A percentile compares a stretch with the other conserved stretches of the same genome.
These are phyloP conservation scores for Fundulus diaphanus DNA, from an alignment of 2,797 vertebrate genomes.

Conservation along the genomic window DNA sequence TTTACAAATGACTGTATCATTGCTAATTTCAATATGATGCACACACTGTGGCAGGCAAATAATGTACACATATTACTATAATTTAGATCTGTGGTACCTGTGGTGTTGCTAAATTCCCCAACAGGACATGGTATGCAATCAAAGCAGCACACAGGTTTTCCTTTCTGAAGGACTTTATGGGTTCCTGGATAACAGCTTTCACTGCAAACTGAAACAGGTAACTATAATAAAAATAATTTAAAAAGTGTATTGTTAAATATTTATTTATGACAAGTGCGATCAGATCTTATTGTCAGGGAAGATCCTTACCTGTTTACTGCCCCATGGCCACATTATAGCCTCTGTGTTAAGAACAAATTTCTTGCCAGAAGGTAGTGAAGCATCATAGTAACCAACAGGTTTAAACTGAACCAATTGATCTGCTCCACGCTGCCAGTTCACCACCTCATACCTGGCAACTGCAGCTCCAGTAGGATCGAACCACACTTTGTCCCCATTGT, in stretches of 20 bases:
- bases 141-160: conserved; percentile 76
- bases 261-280: not conserved
- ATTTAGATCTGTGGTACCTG: conserved; percentile 62
- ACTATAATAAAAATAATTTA: conserved; percentile 47
- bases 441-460: conserved; percentile 76
- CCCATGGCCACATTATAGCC: conserved; percentile 74
- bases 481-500: conserved; percentile 72
- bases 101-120: conserved; percentile 79
- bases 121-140: conserved; percentile 77
- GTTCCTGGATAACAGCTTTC: conserved; percentile 75
- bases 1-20: conserved; percentile 27
- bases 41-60: conserved; percentile 46
- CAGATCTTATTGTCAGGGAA: not conserved
- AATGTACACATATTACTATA: not conserved
- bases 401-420: conserved; percentile 70
- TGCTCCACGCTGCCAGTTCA: conserved; percentile 78
- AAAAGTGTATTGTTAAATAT: no score
- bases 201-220: conserved; percentile 78
- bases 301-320: conserved; percentile 59
- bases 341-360: conserved; percentile 66
- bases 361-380: conserved; percentile 66
- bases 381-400: conserved; percentile 79
- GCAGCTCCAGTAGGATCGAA: conserved; percentile 78
- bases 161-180: conserved; percentile 75
- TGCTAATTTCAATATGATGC: conserved; percentile 47